Conservation (phyloP, 2,113 vertebrate species). For the Phrynosoma platyrhinos region DNA sequence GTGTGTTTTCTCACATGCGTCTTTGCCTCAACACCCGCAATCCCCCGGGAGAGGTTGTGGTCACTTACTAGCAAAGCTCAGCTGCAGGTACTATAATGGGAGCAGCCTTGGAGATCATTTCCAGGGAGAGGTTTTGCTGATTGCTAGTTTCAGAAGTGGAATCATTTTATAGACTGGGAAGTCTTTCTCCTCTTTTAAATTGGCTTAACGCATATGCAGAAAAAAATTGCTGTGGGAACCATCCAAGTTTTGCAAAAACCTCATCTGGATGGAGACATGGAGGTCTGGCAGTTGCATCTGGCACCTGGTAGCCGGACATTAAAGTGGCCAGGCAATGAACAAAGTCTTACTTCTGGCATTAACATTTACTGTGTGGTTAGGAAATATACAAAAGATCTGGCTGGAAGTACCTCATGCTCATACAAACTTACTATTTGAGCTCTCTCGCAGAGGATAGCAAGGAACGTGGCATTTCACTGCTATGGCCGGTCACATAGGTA, state of each 20-base stretch:
- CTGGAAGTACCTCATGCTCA: slow-evolving; percentile 45
- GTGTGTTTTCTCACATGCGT: slow-evolving; percentile 51
- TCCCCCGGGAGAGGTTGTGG: slow-evolving; percentile 49
- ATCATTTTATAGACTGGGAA: slow-evolving; percentile 29
- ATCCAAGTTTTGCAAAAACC: slow-evolving; percentile 35
- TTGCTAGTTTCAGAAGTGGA: slow-evolving; percentile 45
- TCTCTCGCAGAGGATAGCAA: slow-evolving; percentile 2
- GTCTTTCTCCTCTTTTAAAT: neutral
- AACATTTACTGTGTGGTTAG: slow-evolving; percentile 30
- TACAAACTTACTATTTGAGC: slow-evolving; percentile 25
- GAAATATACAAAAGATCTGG: slow-evolving; percentile 30
- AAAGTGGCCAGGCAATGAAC: slow-evolving; percentile 29
- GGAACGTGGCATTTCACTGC: slow-evolving; percentile 8
- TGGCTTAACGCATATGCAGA: neutral
- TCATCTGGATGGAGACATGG: slow-evolving; percentile 50
- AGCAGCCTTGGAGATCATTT: slow-evolving; percentile 44
- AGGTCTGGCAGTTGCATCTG: slow-evolving; percentile 51
- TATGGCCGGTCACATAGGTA: slow-evolving; percentile 11
- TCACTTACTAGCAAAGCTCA: slow-evolving; percentile 50
- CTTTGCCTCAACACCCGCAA: slow-evolving; percentile 58
- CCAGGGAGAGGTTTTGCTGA: slow-evolving; percentile 51
- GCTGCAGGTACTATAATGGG: slow-evolving; percentile 27
- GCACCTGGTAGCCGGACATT: slow-evolving; percentile 21
- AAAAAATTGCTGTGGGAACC: neutral
- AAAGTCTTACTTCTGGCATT: slow-evolving; percentile 37